phyloP scores from a whole-genome alignment of 2,888 invertebrate genomes.

The Gonocerus acuteangulatus region DNA sequence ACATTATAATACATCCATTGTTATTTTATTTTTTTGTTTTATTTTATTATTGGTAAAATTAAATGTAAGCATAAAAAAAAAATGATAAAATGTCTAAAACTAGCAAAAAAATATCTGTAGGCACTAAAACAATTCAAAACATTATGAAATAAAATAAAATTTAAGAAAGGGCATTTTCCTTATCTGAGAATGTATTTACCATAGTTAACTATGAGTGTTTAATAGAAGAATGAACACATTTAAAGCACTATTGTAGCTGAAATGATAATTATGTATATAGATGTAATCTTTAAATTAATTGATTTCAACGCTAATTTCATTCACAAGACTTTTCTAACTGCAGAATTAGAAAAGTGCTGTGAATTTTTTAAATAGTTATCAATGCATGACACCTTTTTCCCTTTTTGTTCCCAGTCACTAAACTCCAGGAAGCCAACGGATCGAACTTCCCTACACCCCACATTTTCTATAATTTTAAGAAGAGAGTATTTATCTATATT shows the following conservation, averaged over 20 bases:
- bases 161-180: conserved; percentile 27
- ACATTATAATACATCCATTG: neutral
- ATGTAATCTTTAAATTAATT: neutral
- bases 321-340: conserved; percentile 21
- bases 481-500: conserved; percentile 22
- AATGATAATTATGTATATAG: neutral
- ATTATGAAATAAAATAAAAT: neutral
- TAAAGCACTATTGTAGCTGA: neutral
- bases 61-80: conserved; percentile 5
- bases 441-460: conserved; percentile 32
- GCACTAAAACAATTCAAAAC: neutral
- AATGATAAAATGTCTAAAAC: neutral
- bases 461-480: conserved; percentile 33
- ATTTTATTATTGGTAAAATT: conserved; percentile 21
- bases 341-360: conserved; percentile 20
- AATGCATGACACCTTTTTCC: conserved; percentile 35
- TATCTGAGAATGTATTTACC: neutral
- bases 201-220: neutral
- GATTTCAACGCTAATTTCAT: neutral
- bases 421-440: conserved; percentile 34
- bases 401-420: conserved; percentile 37
- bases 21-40: neutral
- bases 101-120: neutral
- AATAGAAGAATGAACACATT: neutral
- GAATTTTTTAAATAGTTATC: conserved; percentile 16